phyloP scores from a whole-genome alignment of 2,113 vertebrate species.

The Octodon degus region DNA sequence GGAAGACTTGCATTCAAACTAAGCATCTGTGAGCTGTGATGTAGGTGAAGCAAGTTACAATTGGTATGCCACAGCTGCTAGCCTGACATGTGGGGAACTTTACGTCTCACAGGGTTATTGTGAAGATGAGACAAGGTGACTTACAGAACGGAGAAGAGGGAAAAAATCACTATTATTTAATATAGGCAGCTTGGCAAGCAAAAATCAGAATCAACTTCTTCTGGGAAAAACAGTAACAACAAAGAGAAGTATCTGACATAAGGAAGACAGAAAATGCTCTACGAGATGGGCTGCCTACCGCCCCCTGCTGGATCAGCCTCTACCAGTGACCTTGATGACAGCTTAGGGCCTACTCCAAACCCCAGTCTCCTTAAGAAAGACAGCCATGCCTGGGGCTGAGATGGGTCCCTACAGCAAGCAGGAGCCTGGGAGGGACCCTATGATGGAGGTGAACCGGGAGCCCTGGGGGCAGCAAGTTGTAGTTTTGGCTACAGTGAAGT shows the following conservation, averaged over 20 bases:
- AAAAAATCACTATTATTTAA: constrained; percentile 10
- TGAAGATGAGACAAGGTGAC: neutral
- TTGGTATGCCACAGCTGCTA: neutral
- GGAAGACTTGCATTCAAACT: neutral
- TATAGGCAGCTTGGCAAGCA: neutral
- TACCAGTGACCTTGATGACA: neutral
- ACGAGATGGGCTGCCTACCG: no score
- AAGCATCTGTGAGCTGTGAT: neutral
- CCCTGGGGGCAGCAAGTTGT: neutral
- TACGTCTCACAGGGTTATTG: neutral
- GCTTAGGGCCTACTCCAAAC: neutral
- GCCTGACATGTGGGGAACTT: neutral
- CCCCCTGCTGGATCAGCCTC: no score
- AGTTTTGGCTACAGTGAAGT: neutral
- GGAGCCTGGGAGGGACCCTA: neutral
- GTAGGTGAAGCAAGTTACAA: neutral
- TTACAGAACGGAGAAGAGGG: neutral
- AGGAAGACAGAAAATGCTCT: neutral
- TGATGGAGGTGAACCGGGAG: neutral
- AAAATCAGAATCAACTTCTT: neutral
- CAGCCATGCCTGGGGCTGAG: neutral
- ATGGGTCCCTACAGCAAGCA: neutral
- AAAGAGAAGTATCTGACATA: neutral
- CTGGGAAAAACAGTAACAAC: neutral
- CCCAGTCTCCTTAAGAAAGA: neutral